phyloP scores from a whole-genome alignment of 2,797 vertebrate species.

The Onychomys arenicola region DNA sequence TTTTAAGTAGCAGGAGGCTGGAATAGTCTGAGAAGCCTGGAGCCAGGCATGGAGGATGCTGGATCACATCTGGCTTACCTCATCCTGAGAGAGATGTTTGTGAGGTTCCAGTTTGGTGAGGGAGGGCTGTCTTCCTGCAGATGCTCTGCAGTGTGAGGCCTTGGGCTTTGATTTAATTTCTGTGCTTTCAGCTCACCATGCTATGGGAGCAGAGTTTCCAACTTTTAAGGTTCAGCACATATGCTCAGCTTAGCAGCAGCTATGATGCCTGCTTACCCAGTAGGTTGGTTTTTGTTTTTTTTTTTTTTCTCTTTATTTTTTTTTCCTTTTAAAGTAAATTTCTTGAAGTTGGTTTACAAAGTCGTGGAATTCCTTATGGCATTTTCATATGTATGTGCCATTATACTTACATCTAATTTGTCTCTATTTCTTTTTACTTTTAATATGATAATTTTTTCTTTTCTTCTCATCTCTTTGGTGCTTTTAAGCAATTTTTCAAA shows the following conservation, averaged over 20 bases:
- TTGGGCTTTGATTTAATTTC: not conserved
- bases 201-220: not conserved
- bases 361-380: not conserved
- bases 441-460: constrained; percentile 48
- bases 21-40: not conserved
- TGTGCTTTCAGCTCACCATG: not conserved
- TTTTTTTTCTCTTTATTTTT: not conserved
- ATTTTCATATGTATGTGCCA: not conserved
- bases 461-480: constrained; percentile 60
- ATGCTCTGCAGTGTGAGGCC: not conserved
- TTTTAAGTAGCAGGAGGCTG: not conserved
- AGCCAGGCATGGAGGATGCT: not conserved
- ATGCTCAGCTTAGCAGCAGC: not conserved
- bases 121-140: not conserved
- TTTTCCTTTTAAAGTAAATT: not conserved
- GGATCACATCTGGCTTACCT: not conserved
- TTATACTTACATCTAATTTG: not conserved
- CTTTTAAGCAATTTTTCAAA: constrained; percentile 6
- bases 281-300: not conserved
- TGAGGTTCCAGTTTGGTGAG: not conserved
- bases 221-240: not conserved
- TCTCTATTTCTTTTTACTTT: constrained; percentile 24
- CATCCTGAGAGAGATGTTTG: not conserved
- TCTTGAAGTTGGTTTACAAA: not conserved
- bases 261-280: constrained; percentile 4